Evolutionary conservation across 2,888 invertebrate species (phyloP), one percentile per base, ranked within the genome.

Genomic region (Polydrusus tereticollis): DNA sequence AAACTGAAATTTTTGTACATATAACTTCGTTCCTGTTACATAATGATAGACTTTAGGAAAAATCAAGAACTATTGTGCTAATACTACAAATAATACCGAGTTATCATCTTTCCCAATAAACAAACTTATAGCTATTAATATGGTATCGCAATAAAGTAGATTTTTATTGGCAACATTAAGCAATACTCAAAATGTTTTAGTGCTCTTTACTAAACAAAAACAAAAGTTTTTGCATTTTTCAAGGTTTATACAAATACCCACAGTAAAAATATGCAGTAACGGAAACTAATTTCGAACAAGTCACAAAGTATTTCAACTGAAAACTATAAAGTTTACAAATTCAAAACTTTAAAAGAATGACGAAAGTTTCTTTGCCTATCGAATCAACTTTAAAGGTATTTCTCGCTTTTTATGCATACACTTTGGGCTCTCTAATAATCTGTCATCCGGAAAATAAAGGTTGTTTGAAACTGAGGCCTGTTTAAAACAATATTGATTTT

Each of bases 361-460:
- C 1, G 50, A 50, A 50, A 50, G 14, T 59, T 59, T 41, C 26
- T 21, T 59, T 41, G n/a, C n/a, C n/a, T n/a, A 33, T 33, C 29
- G 29, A 29, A 36, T 36, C 36, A 10, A 38, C 4, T 26, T 7
- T 26, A 41, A 41, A 6, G 41, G 12, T 41, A 41, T 41, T 41
- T 41, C 16, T 41, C 16, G 16, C 2, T 16, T 16, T 41, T 26
- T 41, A n/a, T 41, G n/a, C 41, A 41, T 41, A 41, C 16, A 41
- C 16, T 41, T 16, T 16, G 41, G 41, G 41, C 41, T 41, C n/a
- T 7, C 5, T 41, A 38, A 60, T 52, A 69, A 69, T 62, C 52
- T 55, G 23, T 62, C 62, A 62, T 43, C 60, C 47, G 69, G 29
- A 69, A 69, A 69, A 69, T 69, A 63, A 45, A 69, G 69, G 69